A percentile compares a stretch with the other conserved stretches of the same genome.
Conservation (phyloP, 2,113 vertebrate species). For the Cheirogaleus medius region DNA sequence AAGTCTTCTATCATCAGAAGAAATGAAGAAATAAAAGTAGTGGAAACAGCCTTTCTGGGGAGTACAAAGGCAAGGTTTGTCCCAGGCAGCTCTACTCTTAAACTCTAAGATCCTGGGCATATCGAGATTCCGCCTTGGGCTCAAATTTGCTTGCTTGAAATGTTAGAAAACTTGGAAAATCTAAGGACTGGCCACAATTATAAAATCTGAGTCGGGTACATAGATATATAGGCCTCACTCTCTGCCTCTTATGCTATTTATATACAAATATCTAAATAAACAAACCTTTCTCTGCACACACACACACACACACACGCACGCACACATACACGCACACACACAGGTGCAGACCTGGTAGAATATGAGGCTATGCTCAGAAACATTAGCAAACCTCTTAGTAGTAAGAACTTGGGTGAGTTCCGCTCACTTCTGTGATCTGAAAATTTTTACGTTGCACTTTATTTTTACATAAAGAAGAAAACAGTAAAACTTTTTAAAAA, state of each 20-base stretch:
- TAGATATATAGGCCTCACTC: fast-evolving
- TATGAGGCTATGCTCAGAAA: neutral
- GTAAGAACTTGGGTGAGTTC: neutral
- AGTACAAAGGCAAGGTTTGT: fast-evolving
- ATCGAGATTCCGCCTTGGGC: neutral
- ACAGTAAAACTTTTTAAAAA: neutral
- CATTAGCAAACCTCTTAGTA: too few species aligned
- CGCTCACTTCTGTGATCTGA: neutral
- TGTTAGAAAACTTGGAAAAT: too few species aligned
- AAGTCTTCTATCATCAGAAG: neutral
- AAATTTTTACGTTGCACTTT: neutral
- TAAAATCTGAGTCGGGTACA: neutral
- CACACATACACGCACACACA: too few species aligned
- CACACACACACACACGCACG: too few species aligned
- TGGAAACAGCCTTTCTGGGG: fast-evolving
- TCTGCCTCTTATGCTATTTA: neutral
- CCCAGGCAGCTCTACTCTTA: neutral
- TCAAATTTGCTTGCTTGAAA: neutral
- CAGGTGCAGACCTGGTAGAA: neutral
- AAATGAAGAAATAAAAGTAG: neutral
- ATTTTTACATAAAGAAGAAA: neutral
- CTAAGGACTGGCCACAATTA: fast-evolving
- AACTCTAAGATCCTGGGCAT: neutral
- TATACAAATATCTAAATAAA: neutral
- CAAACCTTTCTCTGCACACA: neutral